Evolutionary conservation across 2,888 invertebrate genomes (phyloP), one percentile per base, ranked within the genome.

Genomic region (Matsumyia berberina): DNA sequence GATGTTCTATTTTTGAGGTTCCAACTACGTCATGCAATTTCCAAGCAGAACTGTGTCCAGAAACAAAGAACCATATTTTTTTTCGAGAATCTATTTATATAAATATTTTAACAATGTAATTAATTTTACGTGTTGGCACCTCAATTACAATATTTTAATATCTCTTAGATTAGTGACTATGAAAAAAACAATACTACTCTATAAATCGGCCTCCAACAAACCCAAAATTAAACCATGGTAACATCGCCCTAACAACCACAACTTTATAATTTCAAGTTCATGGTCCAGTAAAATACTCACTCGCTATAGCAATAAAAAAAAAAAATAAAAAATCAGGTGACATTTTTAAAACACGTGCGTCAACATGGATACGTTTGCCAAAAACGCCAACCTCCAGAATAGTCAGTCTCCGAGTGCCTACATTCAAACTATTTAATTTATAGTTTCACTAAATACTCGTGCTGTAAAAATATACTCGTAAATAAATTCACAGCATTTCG

Each of bases 291-390:
- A 44, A 12, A 31, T 33, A 11, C n/a, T n/a, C n/a, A 0, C 19
- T 42, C 1, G 5, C 31, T n/a, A 55, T 12, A 35, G 29, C 19
- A 49, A 72, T 60, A 67, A 60, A 58, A 24, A 24, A 24, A 24
- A 24, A 24, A 24, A 57, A 44, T 60, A 29, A 29, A 15, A 24
- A 46, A 46, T 60, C 58, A 39, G 58, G 70, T 72, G 70, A 49
- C 58, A 58, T 39, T 31, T 11, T 39, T 29, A 9, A 49, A 72
- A 24, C 58, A 72, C 70, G 70, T 70, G 70, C 70, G 57, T 58
- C 66, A 46, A 35, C 17, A 49, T 49, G 9, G 5, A 35, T 29
- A 29, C 37, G 15, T n/a, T 67, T 67, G 67, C 67, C 67, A 67
- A 67, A 42, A 51, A 29, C 51, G 2, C 12, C 49, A 64, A 37